Percentiles rank a stretch among this genome's conserved stretches.
Evolutionary conservation across 53 echinoderm and acorn worm genomes (phyloP).

Genomic region (Astropecten irregularis): DNA sequence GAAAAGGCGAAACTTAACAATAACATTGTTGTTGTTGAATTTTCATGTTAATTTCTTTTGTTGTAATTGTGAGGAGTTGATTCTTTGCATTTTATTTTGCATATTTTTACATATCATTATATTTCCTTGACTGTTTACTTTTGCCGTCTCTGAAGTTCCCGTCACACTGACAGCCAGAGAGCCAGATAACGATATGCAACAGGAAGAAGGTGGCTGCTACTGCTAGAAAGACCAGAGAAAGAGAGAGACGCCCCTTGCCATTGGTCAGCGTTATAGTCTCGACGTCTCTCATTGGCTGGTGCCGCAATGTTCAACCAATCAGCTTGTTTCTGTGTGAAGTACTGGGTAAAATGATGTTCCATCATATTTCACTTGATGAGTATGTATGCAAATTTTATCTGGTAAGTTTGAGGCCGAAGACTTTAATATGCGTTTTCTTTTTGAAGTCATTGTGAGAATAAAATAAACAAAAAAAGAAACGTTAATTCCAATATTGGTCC

Average conservation of each 20-base stretch:
- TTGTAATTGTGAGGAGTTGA: no score
- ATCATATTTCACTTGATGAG: slow-evolving; percentile 49
- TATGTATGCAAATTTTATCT: slow-evolving; percentile 42
- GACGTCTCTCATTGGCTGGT: slow-evolving; percentile 55
- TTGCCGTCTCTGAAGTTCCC: slow-evolving; percentile 66
- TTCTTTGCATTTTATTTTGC: no score
- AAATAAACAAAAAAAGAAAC: background rate
- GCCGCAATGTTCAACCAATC: slow-evolving; percentile 56
- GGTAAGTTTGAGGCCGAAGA: slow-evolving; percentile 12
- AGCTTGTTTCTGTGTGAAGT: slow-evolving; percentile 54
- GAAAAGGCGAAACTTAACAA: no score
- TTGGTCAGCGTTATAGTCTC: slow-evolving; percentile 42
- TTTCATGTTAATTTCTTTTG: no score
- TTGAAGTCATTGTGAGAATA: background rate
- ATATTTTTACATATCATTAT: no score
- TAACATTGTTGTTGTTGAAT: no score
- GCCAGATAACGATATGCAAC: slow-evolving; percentile 81
- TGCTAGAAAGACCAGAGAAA: slow-evolving; percentile 76
- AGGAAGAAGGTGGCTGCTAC: slow-evolving; percentile 89
- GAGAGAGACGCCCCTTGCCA: slow-evolving; percentile 4
- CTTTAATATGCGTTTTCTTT: slow-evolving; percentile 11
- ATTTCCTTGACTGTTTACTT: slow-evolving; percentile 64
- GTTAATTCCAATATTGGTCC: slow-evolving; percentile 22
- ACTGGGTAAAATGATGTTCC: slow-evolving; percentile 47
- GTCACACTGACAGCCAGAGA: slow-evolving; percentile 86